Conservation (phyloP, 2,888 invertebrate species). For the Myopa tessellatipennis region DNA sequence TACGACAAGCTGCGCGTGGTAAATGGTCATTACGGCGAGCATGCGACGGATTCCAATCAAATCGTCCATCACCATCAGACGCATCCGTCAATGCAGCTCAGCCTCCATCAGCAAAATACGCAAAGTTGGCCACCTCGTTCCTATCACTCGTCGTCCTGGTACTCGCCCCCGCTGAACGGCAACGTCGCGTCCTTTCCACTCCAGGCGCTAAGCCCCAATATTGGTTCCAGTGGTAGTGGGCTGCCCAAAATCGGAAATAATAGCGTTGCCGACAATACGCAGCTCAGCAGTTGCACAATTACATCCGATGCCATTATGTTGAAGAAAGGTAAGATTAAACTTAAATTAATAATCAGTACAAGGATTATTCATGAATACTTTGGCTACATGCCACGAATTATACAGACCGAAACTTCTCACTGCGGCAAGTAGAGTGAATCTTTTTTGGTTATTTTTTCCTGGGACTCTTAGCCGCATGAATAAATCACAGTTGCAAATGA, state of each 20-base stretch:
- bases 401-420: no score
- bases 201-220: constrained; percentile 48
- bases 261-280: constrained; percentile 26
- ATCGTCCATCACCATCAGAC: constrained; percentile 49
- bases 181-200: constrained; percentile 47
- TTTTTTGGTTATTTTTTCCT: not conserved
- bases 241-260: constrained; percentile 2
- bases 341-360: not conserved
- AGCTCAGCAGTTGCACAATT: constrained; percentile 50
- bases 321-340: constrained; percentile 57
- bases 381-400: not conserved
- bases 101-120: constrained; percentile 48
- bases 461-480: constrained; percentile 43
- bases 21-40: constrained; percentile 52
- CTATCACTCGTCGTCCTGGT: constrained; percentile 63
- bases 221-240: constrained; percentile 45
- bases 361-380: not conserved
- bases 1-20: constrained; percentile 65
- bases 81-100: constrained; percentile 31
- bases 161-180: constrained; percentile 61
- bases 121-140: constrained; percentile 59
- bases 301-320: constrained; percentile 56
- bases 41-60: constrained; percentile 48
- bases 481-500: constrained; percentile 32
- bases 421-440: no score